These are phyloP conservation scores for Neodontobutis hainanensis DNA, from an alignment of 2,113 vertebrate genomes.

Conservation along the genomic window DNA sequence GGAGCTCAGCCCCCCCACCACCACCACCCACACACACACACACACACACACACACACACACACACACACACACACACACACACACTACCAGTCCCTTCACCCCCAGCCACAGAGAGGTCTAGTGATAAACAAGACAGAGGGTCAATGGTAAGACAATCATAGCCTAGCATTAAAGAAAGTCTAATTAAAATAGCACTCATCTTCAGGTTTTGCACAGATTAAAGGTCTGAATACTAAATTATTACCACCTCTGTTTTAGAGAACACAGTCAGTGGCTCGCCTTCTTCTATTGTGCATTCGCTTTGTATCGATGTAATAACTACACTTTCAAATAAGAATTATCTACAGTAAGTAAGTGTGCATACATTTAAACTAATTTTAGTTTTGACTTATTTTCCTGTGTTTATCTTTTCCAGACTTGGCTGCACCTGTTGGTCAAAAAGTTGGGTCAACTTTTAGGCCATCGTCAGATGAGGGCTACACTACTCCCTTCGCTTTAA, in stretches of 20 bases:
- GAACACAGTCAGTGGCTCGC: constrained; percentile 32
- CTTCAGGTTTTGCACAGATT: constrained; percentile 3
- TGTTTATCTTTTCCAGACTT: constrained; percentile 75
- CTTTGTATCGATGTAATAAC: no score
- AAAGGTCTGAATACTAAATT: constrained; percentile 1
- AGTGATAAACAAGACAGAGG: constrained; percentile 67
- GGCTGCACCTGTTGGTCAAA: constrained; percentile 79
- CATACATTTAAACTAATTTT: no score
- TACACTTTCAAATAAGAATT: no score
- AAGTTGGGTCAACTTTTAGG: constrained; percentile 82
- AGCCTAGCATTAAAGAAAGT: constrained; percentile 54
- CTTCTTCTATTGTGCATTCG: constrained; percentile 13
- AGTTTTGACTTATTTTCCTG: neutral
- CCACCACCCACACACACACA: no score
- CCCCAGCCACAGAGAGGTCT: constrained; percentile 58
- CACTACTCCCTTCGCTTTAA: constrained; percentile 78
- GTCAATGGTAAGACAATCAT: constrained; percentile 72
- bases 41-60: no score
- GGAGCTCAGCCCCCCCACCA: constrained; percentile 43
- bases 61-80: no score
- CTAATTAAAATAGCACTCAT: constrained; percentile 74
- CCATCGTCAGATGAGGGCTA: constrained; percentile 79
- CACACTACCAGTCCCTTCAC: constrained; percentile 22
- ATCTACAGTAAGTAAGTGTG: no score
- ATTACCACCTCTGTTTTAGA: constrained; percentile 15